Percentiles rank a stretch among this genome's conserved stretches.
These are phyloP conservation scores for Telenomus remus DNA, from an alignment of 1,140 invertebrate species.

Conservation along the genomic window DNA sequence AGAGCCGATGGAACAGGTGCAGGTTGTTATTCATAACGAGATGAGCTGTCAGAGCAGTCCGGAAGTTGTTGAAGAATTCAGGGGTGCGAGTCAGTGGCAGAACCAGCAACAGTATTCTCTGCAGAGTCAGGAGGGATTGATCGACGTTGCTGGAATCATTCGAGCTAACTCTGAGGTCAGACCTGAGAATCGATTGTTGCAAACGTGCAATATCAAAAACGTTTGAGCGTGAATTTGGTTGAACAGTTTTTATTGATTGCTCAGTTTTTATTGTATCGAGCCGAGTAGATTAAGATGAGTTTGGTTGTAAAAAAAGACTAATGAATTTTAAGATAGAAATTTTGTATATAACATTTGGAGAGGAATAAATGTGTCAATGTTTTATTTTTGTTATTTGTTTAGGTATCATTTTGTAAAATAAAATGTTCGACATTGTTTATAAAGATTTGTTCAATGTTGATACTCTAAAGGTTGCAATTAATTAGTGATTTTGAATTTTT, in stretches of 20 bases:
- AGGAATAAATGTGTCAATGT: no score
- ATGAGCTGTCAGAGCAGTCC: conserved; percentile 3
- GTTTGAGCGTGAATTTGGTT: conserved; percentile 3
- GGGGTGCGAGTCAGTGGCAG: conserved; percentile 27
- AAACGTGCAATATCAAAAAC: conserved; percentile 33
- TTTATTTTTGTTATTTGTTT: no score
- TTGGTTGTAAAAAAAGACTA: no score
- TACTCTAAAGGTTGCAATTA: conserved; percentile 8
- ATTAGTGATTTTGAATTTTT: conserved; percentile 31
- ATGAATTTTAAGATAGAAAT: no score
- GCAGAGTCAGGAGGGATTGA: conserved; percentile 21
- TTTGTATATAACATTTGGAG: no score
- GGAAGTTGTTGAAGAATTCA: conserved; percentile 7
- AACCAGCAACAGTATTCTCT: conserved; percentile 46
- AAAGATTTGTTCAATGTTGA: no score
- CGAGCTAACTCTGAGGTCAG: conserved; percentile 53
- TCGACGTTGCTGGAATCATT: conserved; percentile 21
- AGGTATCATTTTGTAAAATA: neutral
- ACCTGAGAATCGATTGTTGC: conserved; percentile 41
- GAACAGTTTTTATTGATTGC: no score
- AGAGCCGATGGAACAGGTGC: no score
- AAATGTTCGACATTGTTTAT: neutral
- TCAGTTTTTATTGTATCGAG: no score
- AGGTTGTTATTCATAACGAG: conserved; percentile 26
- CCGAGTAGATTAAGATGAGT: neutral